Percentiles rank a stretch among this genome's conserved stretches.
Evolutionary conservation across 2,113 vertebrate species (phyloP).

Genomic region (Micronisus gabar): DNA sequence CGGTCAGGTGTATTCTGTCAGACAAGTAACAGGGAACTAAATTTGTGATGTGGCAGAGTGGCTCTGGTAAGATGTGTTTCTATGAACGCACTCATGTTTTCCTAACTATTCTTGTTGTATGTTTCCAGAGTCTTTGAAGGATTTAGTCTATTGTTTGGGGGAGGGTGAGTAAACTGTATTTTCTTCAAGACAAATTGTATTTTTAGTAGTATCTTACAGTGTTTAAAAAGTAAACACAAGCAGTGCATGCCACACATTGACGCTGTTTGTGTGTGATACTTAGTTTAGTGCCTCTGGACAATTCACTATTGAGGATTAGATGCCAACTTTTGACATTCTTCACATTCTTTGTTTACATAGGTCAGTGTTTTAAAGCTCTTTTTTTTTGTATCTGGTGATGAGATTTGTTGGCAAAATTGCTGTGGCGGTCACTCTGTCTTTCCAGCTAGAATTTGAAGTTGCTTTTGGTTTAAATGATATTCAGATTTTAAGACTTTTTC

Average conservation of each 20-base stretch:
- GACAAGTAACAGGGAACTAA: not conserved
- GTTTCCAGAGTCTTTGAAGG: not conserved
- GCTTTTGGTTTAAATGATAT: not conserved
- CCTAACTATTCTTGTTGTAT: not conserved
- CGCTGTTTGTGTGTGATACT: not conserved
- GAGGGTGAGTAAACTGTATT: not conserved
- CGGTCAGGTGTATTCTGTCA: not conserved
- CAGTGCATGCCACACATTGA: not conserved
- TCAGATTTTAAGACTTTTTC: not conserved
- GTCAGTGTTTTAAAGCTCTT: not conserved
- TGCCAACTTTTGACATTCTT: not conserved
- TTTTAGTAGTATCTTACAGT: not conserved
- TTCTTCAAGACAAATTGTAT: not conserved
- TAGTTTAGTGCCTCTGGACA: not conserved
- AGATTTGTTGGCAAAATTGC: not conserved
- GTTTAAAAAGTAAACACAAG: not conserved
- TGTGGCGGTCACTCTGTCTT: rapidly evolving
- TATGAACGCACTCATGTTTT: not conserved
- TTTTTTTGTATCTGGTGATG: not conserved
- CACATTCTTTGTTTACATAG: not conserved
- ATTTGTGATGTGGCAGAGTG: not conserved
- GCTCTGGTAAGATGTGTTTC: not conserved
- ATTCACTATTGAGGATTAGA: not conserved
- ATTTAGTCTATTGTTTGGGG: not conserved
- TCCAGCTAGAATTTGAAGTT: not conserved